These are phyloP conservation scores for Pseudanteris insignis DNA, from an alignment of 2,888 invertebrate genomes.

Conservation along the genomic window DNA sequence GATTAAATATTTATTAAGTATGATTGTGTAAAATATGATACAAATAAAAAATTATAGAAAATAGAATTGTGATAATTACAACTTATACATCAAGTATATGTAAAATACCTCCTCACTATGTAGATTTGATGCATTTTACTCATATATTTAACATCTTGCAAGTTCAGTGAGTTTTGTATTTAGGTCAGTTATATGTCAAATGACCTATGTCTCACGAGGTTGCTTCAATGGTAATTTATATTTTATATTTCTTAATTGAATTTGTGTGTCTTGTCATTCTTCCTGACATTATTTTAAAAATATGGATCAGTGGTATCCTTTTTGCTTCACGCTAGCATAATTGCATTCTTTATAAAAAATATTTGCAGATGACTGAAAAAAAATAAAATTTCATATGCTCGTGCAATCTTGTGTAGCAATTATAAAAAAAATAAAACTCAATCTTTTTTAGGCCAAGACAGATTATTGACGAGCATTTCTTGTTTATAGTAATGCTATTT, in stretches of 20 bases:
- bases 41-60: too few species aligned
- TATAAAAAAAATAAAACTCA: not conserved
- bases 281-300: not conserved
- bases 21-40: too few species aligned
- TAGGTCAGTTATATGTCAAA: conserved; percentile 56
- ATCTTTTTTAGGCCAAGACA: conserved; percentile 15
- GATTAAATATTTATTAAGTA: too few species aligned
- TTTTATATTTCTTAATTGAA: not conserved
- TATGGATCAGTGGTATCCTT: too few species aligned
- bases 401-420: too few species aligned
- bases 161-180: conserved; percentile 53
- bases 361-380: too few species aligned
- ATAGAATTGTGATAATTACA: too few species aligned
- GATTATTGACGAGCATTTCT: conserved; percentile 1
- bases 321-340: too few species aligned
- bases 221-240: conserved; percentile 12
- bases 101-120: not conserved
- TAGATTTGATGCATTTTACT: not conserved
- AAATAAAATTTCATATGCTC: too few species aligned
- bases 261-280: not conserved
- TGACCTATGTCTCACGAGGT: conserved; percentile 40
- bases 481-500: not conserved
- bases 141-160: conserved; percentile 46
- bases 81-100: too few species aligned
- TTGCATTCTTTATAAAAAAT: too few species aligned